Evolutionary conservation across 2,888 invertebrate species (phyloP).

Genomic region (Caenorhabditis japonica): DNA sequence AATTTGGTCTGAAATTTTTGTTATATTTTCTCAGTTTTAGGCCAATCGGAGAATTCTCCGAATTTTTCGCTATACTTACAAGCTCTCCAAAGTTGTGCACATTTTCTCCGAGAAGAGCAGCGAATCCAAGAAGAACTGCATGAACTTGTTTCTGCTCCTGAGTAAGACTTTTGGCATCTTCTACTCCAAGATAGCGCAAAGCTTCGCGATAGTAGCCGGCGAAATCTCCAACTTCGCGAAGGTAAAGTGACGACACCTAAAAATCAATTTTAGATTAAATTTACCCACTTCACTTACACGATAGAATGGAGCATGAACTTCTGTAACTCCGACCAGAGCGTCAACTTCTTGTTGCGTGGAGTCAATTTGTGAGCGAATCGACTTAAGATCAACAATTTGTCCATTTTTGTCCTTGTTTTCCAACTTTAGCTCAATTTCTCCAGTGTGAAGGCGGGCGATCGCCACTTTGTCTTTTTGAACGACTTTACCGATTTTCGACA

Average conservation of each 20-base stretch:
- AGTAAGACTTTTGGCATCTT: conserved; percentile 66
- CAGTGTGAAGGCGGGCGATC: conserved; percentile 88
- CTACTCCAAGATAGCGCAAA: conserved; percentile 83
- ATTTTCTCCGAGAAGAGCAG: conserved; percentile 92
- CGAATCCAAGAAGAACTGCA: conserved; percentile 91
- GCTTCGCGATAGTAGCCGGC: conserved; percentile 95
- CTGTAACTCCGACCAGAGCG: conserved; percentile 65
- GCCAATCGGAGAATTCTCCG: no score
- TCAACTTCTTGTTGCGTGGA: conserved; percentile 68
- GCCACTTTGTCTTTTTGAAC: conserved; percentile 85
- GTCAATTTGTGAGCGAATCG: conserved; percentile 67
- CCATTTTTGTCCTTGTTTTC: conserved; percentile 78
- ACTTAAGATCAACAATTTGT: conserved; percentile 78
- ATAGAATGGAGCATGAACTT: conserved; percentile 76
- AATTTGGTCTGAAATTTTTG: no score
- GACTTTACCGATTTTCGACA: conserved; percentile 89
- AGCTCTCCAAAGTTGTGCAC: conserved; percentile 98
- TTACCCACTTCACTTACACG: conserved; percentile 44
- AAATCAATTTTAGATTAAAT: neutral
- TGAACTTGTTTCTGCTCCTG: conserved; percentile 65
- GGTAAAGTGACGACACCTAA: conserved; percentile 69
- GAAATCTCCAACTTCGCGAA: conserved; percentile 84
- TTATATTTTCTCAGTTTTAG: no score
- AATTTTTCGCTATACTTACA: no score
- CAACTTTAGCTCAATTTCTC: conserved; percentile 80